Percentiles rank a stretch among this genome's conserved stretches.
These are phyloP conservation scores for Rhea pennata DNA, from an alignment of 2,113 vertebrate species.

Conservation along the genomic window DNA sequence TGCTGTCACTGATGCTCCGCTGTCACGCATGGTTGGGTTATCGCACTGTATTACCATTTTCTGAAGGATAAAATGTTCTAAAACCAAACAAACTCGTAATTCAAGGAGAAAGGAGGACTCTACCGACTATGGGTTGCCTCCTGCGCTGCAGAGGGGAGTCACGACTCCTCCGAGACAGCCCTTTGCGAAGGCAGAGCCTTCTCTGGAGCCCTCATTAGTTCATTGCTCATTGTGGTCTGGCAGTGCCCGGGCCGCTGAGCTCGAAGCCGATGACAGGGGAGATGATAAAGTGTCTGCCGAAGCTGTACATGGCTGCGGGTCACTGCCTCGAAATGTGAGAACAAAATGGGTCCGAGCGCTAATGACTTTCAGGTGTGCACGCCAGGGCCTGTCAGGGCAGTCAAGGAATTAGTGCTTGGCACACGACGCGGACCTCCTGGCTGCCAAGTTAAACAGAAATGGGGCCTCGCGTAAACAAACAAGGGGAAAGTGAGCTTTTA, in stretches of 20 bases:
- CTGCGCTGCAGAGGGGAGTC: accelerated
- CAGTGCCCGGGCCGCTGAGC: neutral
- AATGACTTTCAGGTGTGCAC: conserved; percentile 77
- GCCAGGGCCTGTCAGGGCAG: conserved; percentile 49
- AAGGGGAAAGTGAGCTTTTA: conserved; percentile 25
- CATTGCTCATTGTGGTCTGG: neutral
- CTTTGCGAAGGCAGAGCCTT: neutral
- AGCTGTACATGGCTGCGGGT: conserved; percentile 66
- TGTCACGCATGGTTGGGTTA: neutral
- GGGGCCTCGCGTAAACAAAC: conserved; percentile 44
- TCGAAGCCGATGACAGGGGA: conserved; percentile 21
- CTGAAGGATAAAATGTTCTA: neutral
- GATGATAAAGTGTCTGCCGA: conserved; percentile 75
- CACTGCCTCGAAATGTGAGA: conserved; percentile 75
- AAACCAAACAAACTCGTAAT: neutral
- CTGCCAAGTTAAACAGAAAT: conserved; percentile 74
- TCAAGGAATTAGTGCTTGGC: conserved; percentile 55
- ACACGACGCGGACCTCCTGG: neutral
- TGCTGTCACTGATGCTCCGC: neutral
- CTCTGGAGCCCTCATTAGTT: neutral
- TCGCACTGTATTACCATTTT: neutral
- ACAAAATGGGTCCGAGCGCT: conserved; percentile 61
- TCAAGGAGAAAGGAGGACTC: neutral
- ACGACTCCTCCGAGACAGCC: too few species aligned
- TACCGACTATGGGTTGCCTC: accelerated